Conservation (phyloP, 2,888 invertebrate genomes). For the Troides oblongomaculatus region DNA sequence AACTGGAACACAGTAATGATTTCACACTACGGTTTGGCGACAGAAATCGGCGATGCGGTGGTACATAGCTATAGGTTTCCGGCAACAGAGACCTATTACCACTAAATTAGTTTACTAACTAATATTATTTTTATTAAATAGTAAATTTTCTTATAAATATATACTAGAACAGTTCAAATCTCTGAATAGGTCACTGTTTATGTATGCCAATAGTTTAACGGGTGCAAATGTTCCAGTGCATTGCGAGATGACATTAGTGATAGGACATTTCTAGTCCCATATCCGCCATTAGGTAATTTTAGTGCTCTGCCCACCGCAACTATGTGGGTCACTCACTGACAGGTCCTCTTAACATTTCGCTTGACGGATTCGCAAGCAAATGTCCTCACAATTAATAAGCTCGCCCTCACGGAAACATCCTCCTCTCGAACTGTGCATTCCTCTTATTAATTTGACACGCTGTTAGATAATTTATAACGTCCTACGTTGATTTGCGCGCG, state of each 20-base stretch:
- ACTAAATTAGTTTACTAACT: too few species aligned
- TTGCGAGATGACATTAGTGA: constrained; percentile 14
- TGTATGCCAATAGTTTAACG: not conserved
- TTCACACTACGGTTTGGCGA: too few species aligned
- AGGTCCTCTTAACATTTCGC: constrained; percentile 37
- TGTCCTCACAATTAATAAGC: constrained; percentile 74
- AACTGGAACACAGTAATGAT: too few species aligned
- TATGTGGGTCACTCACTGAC: constrained; percentile 37
- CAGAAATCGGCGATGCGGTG: too few species aligned
- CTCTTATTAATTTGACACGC: constrained; percentile 79
- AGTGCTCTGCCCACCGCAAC: constrained; percentile 33
- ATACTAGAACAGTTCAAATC: not conserved
- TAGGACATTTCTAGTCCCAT: constrained; percentile 11
- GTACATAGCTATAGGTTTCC: too few species aligned
- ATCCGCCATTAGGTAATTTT: constrained; percentile 17
- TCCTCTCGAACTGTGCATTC: constrained; percentile 67
- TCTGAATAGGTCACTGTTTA: not conserved
- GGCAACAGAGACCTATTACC: too few species aligned
- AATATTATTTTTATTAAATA: too few species aligned
- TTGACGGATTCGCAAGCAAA: constrained; percentile 69
- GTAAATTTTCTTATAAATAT: not conserved
- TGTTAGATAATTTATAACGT: constrained; percentile 79
- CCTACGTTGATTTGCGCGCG: constrained; percentile 62
- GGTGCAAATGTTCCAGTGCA: constrained; percentile 1
- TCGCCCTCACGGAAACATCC: constrained; percentile 61